phyloP scores from a whole-genome alignment of 2,888 invertebrate species.

The Limenitis camilla region DNA sequence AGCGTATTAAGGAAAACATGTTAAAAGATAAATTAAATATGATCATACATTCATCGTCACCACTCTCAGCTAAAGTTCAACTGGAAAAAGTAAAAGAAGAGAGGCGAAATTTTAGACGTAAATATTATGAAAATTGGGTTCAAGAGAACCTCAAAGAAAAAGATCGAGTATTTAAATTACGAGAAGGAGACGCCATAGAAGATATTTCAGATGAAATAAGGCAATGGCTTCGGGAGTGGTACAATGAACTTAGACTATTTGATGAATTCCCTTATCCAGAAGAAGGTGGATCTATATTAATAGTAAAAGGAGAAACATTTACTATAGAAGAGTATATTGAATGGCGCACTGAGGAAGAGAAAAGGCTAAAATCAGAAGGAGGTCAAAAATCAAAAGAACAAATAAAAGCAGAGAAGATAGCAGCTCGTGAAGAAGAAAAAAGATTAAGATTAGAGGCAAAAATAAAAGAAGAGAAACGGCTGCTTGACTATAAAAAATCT shows the following conservation, averaged over 20 bases:
- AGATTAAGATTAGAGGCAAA: constrained; percentile 48
- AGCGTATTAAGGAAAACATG: constrained; percentile 49
- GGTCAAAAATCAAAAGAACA: constrained; percentile 57
- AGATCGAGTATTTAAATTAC: constrained; percentile 59
- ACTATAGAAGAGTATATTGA: constrained; percentile 75
- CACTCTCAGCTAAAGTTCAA: constrained; percentile 58
- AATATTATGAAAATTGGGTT: constrained; percentile 60
- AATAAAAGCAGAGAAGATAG: constrained; percentile 59
- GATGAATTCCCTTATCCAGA: constrained; percentile 83
- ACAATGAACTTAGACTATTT: constrained; percentile 72
- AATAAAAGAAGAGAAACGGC: constrained; percentile 47
- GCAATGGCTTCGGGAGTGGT: constrained; percentile 80
- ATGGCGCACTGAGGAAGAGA: constrained; percentile 48
- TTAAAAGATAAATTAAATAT: constrained; percentile 71
- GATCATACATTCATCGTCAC: constrained; percentile 67
- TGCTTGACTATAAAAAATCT: constrained; percentile 59
- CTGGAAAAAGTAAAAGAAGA: constrained; percentile 61
- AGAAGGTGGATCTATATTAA: constrained; percentile 79
- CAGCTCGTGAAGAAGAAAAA: constrained; percentile 54
- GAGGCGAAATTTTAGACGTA: constrained; percentile 59
- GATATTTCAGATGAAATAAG: constrained; percentile 82
- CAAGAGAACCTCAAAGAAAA: constrained; percentile 65
- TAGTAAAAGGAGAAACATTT: constrained; percentile 75
- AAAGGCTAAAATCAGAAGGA: constrained; percentile 50
- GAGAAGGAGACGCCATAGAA: constrained; percentile 78